Conservation (phyloP, 2,888 invertebrate genomes). For the Helicoverpa assulta region DNA sequence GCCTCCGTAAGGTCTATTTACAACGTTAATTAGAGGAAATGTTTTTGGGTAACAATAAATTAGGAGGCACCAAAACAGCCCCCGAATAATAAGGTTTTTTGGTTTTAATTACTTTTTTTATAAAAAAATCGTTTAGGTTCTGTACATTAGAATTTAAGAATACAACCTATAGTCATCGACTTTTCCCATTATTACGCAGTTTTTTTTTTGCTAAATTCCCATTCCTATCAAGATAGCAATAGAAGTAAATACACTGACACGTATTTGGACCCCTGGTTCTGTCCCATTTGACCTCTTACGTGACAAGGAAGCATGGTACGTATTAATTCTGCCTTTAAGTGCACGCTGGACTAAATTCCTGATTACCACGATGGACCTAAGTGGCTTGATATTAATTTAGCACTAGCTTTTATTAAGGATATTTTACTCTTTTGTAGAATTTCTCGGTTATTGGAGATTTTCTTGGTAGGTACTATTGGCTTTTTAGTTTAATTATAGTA, state of each 20-base stretch:
- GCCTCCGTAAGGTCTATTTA: conserved; percentile 35
- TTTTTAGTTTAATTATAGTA: not conserved
- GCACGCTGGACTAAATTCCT: conserved; percentile 50
- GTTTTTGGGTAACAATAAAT: conserved; percentile 31
- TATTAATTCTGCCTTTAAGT: conserved; percentile 67
- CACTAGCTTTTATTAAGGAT: conserved; percentile 43
- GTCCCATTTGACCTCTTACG: conserved; percentile 56
- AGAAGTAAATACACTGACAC: conserved; percentile 37
- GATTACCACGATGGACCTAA: conserved; percentile 52
- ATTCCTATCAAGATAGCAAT: conserved; percentile 26
- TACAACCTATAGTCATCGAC: too few relatives aligned
- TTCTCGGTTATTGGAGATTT: not conserved
- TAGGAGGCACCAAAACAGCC: not conserved
- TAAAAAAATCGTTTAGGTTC: not conserved
- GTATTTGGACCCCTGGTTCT: conserved; percentile 48
- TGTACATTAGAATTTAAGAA: not conserved
- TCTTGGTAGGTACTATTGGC: not conserved
- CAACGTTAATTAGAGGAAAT: conserved; percentile 41
- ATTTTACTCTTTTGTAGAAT: not conserved
- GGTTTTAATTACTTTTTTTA: not conserved
- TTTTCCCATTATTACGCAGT: not conserved
- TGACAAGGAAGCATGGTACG: conserved; percentile 68
- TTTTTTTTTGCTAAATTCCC: not conserved
- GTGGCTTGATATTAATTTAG: conserved; percentile 59
- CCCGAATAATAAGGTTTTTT: not conserved